phyloP scores from a whole-genome alignment of 1,140 invertebrate genomes.

The Zaprionus capensis region DNA sequence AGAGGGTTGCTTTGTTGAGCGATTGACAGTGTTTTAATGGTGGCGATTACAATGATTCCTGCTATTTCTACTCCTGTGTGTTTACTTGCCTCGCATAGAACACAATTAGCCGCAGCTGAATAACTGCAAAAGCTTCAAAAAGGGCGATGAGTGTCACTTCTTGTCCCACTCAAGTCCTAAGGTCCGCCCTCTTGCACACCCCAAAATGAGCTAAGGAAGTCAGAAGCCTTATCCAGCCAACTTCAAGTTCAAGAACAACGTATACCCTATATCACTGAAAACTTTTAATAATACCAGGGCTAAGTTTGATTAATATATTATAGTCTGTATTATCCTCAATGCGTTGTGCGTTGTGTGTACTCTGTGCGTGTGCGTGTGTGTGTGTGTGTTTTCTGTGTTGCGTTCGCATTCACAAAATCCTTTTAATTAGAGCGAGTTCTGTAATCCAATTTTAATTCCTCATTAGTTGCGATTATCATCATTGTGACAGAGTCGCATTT shows the following conservation, averaged over 20 bases:
- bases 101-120: constrained; percentile 53
- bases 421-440: constrained; percentile 55
- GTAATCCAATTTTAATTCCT: constrained; percentile 67
- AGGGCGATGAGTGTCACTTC: constrained; percentile 10
- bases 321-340: background rate
- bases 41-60: constrained; percentile 60
- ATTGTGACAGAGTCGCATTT: constrained; percentile 51
- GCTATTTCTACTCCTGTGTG: constrained; percentile 6
- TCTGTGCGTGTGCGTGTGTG: background rate
- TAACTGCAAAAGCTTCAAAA: constrained; percentile 20
- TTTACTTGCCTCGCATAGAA: constrained; percentile 43
- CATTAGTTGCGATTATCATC: constrained; percentile 67
- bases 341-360: background rate
- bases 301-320: constrained; percentile 13
- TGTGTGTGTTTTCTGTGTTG: background rate
- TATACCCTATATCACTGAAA: background rate
- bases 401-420: constrained; percentile 40
- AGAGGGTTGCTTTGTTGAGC: constrained; percentile 46
- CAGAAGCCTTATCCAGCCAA: background rate
- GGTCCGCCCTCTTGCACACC: background rate
- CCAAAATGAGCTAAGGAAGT: background rate
- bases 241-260: constrained; percentile 2
- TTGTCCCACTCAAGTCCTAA: background rate
- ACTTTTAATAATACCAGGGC: constrained; percentile 1
- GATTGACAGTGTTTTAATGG: constrained; percentile 65